Evolutionary conservation across 2,888 invertebrate species (phyloP), one percentile per base, ranked within the genome.

Genomic region (Drosophila phalerata): DNA sequence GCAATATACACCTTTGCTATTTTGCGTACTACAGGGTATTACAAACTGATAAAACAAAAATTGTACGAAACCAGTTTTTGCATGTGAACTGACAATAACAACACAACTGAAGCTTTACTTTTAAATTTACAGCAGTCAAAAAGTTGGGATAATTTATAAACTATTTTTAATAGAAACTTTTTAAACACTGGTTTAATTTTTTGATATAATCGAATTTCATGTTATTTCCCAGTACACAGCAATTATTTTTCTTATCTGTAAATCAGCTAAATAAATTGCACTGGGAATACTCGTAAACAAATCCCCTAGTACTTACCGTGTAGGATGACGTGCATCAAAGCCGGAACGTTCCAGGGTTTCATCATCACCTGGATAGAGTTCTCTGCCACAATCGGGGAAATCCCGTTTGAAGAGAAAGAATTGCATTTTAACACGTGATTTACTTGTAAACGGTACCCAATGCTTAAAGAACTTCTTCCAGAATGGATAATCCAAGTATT

Each of bases 331-430:
- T 19, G 81, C 77, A 79, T 92, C 81, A 58, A 92, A 92, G 2
- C 85, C 89, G 11, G 92, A 92, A 30, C 74, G 63, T 10, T 70
- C 71, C 25, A 92, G 60, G 8, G 82, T 81, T 37, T 88, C 87
- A 62, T 85, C 85, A 64, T 90, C 89, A 30, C 85, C 88, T 8
- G 82, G 55, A 5, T 85, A 73, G 5, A 92, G 63, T 68, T 92
- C 91, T 15, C 89, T 87, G 19, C 92, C 92, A 58, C 92, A 92
- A 22, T 90, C 89, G 0, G 91, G 88, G 49, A 92, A 92, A 13
- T 90, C 90, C 19, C 85, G 72, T 71, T 92, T 92, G 66, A 91
- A 92, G 9, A 92, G 69, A 71, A 81, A 91, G 72, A 91, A 92
- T 45, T 90, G 88, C 91, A 91, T 91, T 68, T 89, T 90, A 3